These are phyloP conservation scores for Pissodes strobi DNA, from an alignment of 1,140 invertebrate species.

Conservation along the genomic window DNA sequence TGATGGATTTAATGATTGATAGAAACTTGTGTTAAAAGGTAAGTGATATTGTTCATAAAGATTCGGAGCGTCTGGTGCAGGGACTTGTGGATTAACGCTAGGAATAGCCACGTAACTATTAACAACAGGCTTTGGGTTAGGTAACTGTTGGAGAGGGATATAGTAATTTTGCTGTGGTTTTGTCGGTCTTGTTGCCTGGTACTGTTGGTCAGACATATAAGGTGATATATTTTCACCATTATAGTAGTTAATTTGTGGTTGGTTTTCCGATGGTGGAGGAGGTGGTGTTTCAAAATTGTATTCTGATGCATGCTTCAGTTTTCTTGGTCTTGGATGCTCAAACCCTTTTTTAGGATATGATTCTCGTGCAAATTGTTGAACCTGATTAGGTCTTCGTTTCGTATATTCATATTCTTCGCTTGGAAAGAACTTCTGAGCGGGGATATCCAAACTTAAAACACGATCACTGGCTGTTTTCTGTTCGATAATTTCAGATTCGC, in stretches of 20 bases:
- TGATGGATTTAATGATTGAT: slow-evolving; percentile 37
- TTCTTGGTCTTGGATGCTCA: slow-evolving; percentile 25
- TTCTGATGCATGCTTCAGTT: slow-evolving; percentile 23
- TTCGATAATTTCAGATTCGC: slow-evolving; percentile 11
- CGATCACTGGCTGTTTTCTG: slow-evolving; percentile 55
- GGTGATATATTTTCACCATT: neutral
- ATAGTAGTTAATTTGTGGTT: slow-evolving; percentile 23
- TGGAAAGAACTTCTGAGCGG: slow-evolving; percentile 54
- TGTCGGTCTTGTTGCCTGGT: neutral
- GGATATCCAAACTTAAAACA: slow-evolving; percentile 58
- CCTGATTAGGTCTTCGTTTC: slow-evolving; percentile 27
- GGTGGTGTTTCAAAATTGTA: slow-evolving; percentile 43
- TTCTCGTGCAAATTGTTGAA: slow-evolving; percentile 41
- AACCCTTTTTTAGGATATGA: slow-evolving; percentile 30
- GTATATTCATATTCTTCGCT: slow-evolving; percentile 46
- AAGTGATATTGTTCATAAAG: slow-evolving; percentile 35
- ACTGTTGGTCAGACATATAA: neutral
- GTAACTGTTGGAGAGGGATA: neutral
- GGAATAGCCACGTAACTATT: slow-evolving; percentile 34
- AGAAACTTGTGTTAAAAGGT: slow-evolving; percentile 37
- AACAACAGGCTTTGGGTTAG: slow-evolving; percentile 18
- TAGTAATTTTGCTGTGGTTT: slow-evolving; percentile 18
- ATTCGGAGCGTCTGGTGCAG: slow-evolving; percentile 32
- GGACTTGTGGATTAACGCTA: slow-evolving; percentile 28
- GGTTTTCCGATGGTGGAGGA: slow-evolving; percentile 22